These are phyloP conservation scores for Salminus brasiliensis DNA, from an alignment of 2,113 vertebrate genomes.

Conservation along the genomic window DNA sequence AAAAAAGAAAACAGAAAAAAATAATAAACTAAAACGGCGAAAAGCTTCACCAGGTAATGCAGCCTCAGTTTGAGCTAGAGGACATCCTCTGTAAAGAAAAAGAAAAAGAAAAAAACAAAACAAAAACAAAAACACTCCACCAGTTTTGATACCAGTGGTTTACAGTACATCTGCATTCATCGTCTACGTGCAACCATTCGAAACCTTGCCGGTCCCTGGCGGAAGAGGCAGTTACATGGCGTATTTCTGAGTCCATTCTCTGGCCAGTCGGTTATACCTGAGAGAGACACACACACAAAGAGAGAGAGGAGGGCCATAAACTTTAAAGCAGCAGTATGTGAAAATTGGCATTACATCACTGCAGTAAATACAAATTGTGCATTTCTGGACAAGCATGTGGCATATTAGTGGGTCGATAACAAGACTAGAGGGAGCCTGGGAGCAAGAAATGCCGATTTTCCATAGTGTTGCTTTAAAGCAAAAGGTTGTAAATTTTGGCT, in stretches of 20 bases:
- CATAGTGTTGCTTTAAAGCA: too few species aligned
- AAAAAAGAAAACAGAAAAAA: conserved; percentile 50
- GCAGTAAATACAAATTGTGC: too few species aligned
- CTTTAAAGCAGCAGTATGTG: too few species aligned
- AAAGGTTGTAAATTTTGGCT: conserved; percentile 54
- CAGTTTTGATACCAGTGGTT: conserved; percentile 61
- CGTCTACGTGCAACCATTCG: conserved; percentile 52
- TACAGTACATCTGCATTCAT: conserved; percentile 76
- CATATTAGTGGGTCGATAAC: too few species aligned
- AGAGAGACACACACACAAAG: conserved; percentile 57
- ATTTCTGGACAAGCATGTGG: too few species aligned
- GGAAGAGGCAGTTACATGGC: conserved; percentile 90
- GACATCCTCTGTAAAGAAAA: conserved; percentile 65
- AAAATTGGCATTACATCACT: too few species aligned
- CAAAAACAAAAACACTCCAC: conserved; percentile 57
- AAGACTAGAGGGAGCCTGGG: too few species aligned
- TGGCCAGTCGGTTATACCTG: conserved; percentile 95
- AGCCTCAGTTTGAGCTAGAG: conserved; percentile 58
- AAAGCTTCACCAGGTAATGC: conserved; percentile 35
- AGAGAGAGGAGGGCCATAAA: too few species aligned
- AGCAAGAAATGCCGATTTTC: too few species aligned
- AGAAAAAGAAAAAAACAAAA: background rate
- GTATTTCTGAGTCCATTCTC: conserved; percentile 97
- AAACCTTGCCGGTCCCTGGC: conserved; percentile 60
- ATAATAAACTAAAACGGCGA: too few species aligned